Evolutionary conservation across 2,888 invertebrate genomes (phyloP).

Genomic region (Cheilosia vernalis): DNA sequence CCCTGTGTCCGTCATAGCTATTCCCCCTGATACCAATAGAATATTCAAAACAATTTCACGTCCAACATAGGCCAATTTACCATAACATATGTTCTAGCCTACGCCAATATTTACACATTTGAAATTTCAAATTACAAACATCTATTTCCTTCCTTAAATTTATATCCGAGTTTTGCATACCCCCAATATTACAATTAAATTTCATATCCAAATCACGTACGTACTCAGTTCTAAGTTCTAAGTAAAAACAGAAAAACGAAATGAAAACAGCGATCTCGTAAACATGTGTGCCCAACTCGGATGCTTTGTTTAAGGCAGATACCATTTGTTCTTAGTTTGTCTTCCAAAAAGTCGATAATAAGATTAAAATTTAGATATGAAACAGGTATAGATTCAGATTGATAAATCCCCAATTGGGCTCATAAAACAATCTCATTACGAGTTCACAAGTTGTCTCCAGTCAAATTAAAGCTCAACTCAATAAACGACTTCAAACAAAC

Average conservation of each 20-base stretch:
- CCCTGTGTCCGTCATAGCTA: too few species aligned
- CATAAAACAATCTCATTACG: constrained; percentile 41
- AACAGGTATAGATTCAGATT: constrained; percentile 9
- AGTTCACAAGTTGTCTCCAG: constrained; percentile 1
- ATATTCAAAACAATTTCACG: too few species aligned
- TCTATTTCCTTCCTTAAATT: constrained; percentile 14
- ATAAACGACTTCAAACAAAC: constrained; percentile 5
- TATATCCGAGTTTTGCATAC: constrained; percentile 42
- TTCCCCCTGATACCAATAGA: too few species aligned
- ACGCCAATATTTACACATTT: constrained; percentile 2
- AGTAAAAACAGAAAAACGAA: not conserved
- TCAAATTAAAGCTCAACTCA: constrained; percentile 23
- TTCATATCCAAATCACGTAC: constrained; percentile 58
- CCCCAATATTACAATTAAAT: constrained; percentile 34
- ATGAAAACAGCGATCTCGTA: not conserved
- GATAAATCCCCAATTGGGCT: constrained; percentile 30
- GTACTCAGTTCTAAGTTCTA: constrained; percentile 5
- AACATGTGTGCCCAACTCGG: not conserved
- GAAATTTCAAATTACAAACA: constrained; percentile 23
- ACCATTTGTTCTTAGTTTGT: not conserved
- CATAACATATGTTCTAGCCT: constrained; percentile 19
- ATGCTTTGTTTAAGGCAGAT: not conserved
- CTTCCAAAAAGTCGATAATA: not conserved
- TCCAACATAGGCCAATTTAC: too few species aligned
- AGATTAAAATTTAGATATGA: not conserved